A percentile compares a stretch with the other conserved stretches of the same genome.
Conservation (phyloP, 2,113 vertebrate genomes). For the Daboia siamensis region DNA sequence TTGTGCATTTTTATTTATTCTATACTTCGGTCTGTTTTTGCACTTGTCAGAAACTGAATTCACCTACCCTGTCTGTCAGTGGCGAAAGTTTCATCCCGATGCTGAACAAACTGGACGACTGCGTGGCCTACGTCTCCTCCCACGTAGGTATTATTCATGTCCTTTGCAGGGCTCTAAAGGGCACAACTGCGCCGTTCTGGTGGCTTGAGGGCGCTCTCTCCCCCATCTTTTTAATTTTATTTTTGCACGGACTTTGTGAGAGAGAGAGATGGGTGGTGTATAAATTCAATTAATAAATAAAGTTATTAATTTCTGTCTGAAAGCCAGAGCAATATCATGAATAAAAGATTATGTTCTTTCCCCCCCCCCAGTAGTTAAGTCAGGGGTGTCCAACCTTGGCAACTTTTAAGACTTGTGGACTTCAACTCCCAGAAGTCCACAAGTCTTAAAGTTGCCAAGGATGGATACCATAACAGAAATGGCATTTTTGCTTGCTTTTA, state of each 20-base stretch:
- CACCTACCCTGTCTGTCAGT: conserved; percentile 90
- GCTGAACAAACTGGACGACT: conserved; percentile 94
- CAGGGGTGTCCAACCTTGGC: background rate
- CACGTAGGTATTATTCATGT: conserved; percentile 78
- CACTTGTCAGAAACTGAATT: conserved; percentile 90
- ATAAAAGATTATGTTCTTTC: background rate
- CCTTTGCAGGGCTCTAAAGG: background rate
- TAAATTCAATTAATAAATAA: background rate
- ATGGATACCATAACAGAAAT: background rate
- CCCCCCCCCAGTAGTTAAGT: background rate
- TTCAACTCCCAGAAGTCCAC: background rate
- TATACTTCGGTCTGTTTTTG: background rate
- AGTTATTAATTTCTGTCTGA: background rate
- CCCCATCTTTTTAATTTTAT: background rate
- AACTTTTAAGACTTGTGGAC: background rate
- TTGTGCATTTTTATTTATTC: background rate
- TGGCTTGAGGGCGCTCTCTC: background rate
- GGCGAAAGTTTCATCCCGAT: conserved; percentile 97
- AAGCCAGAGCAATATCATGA: background rate
- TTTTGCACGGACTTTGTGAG: background rate
- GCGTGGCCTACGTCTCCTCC: conserved; percentile 92
- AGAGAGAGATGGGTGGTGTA: background rate
- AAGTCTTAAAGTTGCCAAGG: background rate
- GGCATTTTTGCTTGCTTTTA: background rate
- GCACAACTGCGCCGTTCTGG: no score